Conservation (phyloP, 2,888 invertebrate species). For the Himalopsyche anomala region DNA sequence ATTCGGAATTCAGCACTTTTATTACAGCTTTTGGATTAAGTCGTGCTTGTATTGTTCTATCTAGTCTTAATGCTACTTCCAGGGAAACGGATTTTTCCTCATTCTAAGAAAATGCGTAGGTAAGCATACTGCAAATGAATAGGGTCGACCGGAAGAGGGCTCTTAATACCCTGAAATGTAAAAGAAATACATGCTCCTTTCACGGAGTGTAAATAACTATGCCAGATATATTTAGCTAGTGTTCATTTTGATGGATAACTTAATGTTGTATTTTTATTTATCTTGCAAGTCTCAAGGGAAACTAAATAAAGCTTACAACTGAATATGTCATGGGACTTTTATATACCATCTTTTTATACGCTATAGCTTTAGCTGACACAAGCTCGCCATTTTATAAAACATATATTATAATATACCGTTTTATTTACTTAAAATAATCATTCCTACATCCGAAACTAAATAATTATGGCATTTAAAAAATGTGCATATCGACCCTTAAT, state of each 20-base stretch:
- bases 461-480: too few relatives aligned
- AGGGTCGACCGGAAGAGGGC: conserved; percentile 3
- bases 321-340: too few relatives aligned
- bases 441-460: too few relatives aligned
- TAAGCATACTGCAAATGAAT: conserved; percentile 22
- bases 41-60: neutral
- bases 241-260: conserved; percentile 1
- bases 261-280: neutral
- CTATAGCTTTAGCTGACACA: too few relatives aligned
- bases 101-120: neutral
- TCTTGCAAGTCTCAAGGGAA: too few relatives aligned
- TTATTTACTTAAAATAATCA: too few relatives aligned
- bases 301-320: too few relatives aligned
- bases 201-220: conserved; percentile 12
- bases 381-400: too few relatives aligned
- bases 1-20: neutral
- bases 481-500: too few relatives aligned
- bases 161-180: neutral
- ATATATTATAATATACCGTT: too few relatives aligned
- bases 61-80: neutral
- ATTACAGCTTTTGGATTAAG: conserved; percentile 21
- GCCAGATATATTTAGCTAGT: neutral
- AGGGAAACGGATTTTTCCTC: neutral
- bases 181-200: neutral
- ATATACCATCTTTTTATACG: too few relatives aligned